Base-by-base conservation (phyloP, 2,888 invertebrate genomes). In the Plebejus anna region DNA sequence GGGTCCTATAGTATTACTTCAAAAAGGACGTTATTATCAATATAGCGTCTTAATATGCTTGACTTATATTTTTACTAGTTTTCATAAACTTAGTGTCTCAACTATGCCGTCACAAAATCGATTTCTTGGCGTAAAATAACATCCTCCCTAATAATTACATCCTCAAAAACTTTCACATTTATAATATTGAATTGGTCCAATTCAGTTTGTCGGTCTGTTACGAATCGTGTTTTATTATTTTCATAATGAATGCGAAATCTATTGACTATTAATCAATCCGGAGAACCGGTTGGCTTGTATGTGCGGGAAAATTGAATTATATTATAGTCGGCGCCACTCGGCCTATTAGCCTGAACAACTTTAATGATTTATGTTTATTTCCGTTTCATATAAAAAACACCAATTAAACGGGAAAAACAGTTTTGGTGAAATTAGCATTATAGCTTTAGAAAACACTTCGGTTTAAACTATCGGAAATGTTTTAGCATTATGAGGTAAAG, bases 321-420 rank as follows among this genome's bases (percentile, higher is more conserved):
- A 55, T 71, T 71, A 73, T 55, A 47, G 73, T 28, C 28, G 73
- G 73, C 73, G 73, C 73, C 73, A 73, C 51, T 72, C 72, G 72
- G 72, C 72, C 72, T 72, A 72, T 72, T 47, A 72, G 11, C 72
- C 32, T 66, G 47, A 55, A 55, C 73, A 16, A 51, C 51, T 73
- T 55, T 32, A 38, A 42, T 72, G 47, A 72, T 51, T 72, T 13
- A 72, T 51, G 51, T 73, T 73, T 51, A 47, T 73, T 73, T 73
- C 73, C 73, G 55, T 55, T 51, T 71, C 6, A 42, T 47, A 72
- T 72, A 51, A 73, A 72, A 66, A 66, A 66, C 66, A 66, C 32
- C 71, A 42, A 42, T 71, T 71, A 71, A 42, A 38, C 16, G 16
- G 70, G 38, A 70, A 71, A 71, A 42, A 71, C n/a, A 71, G 71